These are phyloP conservation scores for Halictus quadricinctus DNA, from an alignment of 2,888 invertebrate genomes.

Conservation along the genomic window DNA sequence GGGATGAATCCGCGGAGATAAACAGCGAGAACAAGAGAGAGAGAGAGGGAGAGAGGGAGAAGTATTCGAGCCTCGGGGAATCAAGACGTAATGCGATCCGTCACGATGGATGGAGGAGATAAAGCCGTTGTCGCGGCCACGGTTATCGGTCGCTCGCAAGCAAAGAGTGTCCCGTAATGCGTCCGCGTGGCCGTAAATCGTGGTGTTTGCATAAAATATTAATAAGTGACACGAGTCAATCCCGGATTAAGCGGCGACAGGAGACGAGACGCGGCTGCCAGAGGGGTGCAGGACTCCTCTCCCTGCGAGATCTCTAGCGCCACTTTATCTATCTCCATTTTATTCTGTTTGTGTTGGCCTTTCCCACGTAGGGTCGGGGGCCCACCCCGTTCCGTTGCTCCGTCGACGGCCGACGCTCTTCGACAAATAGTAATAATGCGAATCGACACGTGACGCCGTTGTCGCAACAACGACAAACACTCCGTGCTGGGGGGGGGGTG, in stretches of 20 bases:
- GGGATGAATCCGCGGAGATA: constrained; percentile 31
- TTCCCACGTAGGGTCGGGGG: constrained; percentile 78
- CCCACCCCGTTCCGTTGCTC: constrained; percentile 41
- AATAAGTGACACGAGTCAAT: constrained; percentile 83
- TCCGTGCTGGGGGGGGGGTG: constrained; percentile 24
- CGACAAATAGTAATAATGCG: constrained; percentile 82
- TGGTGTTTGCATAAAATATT: constrained; percentile 82
- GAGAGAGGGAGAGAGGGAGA: constrained; percentile 24
- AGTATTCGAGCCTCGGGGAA: constrained; percentile 32
- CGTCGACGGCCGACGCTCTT: constrained; percentile 70
- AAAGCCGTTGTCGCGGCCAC: constrained; percentile 69
- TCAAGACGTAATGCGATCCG: constrained; percentile 68
- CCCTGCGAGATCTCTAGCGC: constrained; percentile 54
- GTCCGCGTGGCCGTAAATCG: constrained; percentile 77
- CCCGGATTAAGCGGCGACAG: constrained; percentile 76
- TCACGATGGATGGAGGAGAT: constrained; percentile 62
- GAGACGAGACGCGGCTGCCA: constrained; percentile 7
- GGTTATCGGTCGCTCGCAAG: constrained; percentile 68
- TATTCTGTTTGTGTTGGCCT: constrained; percentile 81
- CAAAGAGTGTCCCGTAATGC: constrained; percentile 66
- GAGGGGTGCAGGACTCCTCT: constrained; percentile 12
- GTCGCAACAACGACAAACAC: constrained; percentile 77
- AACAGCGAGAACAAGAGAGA: not conserved
- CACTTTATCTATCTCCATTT: constrained; percentile 82
- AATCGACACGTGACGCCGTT: constrained; percentile 81